phyloP scores from a whole-genome alignment of 2,113 vertebrate genomes.

The Catagonus wagneri region DNA sequence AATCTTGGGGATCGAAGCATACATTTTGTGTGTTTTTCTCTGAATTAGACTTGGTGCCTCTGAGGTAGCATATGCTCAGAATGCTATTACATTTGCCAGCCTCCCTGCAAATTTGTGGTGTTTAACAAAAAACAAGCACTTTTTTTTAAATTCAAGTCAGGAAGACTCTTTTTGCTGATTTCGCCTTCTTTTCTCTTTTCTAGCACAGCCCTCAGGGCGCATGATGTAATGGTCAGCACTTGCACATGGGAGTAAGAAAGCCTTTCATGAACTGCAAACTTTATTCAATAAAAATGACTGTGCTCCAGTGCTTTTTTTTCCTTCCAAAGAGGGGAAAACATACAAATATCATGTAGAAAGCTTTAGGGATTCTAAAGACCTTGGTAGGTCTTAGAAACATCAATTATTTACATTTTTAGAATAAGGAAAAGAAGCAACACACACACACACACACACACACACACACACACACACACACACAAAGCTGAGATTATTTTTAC shows the following conservation, averaged over 20 bases:
- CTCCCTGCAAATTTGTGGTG: slow-evolving; percentile 86
- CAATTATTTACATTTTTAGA: slow-evolving; percentile 57
- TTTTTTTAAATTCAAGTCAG: slow-evolving; percentile 88
- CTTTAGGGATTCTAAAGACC: slow-evolving; percentile 80
- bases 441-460: slow-evolving; percentile 72
- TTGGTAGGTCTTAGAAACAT: slow-evolving; percentile 76
- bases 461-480: slow-evolving; percentile 73
- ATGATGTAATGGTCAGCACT: slow-evolving; percentile 88
- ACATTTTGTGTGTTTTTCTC: slow-evolving; percentile 81
- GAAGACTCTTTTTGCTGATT: slow-evolving; percentile 88
- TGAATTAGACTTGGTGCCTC: slow-evolving; percentile 81
- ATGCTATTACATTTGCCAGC: slow-evolving; percentile 85
- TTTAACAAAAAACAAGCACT: slow-evolving; percentile 89
- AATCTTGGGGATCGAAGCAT: slow-evolving; percentile 79
- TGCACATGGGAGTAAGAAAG: slow-evolving; percentile 83
- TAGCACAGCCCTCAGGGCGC: slow-evolving; percentile 85
- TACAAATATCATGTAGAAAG: slow-evolving; percentile 85
- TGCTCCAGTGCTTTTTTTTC: slow-evolving; percentile 78
- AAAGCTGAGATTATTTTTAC: slow-evolving; percentile 73
- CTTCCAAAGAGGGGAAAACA: slow-evolving; percentile 80
- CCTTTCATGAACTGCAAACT: slow-evolving; percentile 87
- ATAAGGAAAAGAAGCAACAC: slow-evolving; percentile 75
- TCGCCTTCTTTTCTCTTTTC: slow-evolving; percentile 87
- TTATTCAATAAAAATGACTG: slow-evolving; percentile 87
- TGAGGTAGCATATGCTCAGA: slow-evolving; percentile 83